Percentiles rank a stretch among this genome's conserved stretches.
These are phyloP conservation scores for Heliconius ethilla DNA, from an alignment of 2,888 invertebrate species.

Conservation along the genomic window DNA sequence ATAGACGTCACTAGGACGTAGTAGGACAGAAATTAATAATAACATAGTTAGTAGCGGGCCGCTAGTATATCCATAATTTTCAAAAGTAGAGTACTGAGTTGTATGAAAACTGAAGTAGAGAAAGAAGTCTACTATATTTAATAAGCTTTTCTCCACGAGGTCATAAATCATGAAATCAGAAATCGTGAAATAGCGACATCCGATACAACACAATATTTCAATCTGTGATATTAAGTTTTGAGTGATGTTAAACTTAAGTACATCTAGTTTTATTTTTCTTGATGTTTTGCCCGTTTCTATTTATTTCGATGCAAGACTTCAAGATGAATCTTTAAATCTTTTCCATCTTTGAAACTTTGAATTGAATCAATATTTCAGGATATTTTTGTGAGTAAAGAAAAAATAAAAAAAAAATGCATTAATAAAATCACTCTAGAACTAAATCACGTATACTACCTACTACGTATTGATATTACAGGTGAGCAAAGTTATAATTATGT, in stretches of 20 bases:
- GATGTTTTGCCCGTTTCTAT: not conserved
- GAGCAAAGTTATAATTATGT: too few species aligned
- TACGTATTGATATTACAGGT: too few species aligned
- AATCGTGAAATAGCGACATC: not conserved
- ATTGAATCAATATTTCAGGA: constrained; percentile 4
- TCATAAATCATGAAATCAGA: not conserved
- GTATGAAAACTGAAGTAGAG: not conserved
- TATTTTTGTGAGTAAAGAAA: not conserved
- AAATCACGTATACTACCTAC: not conserved
- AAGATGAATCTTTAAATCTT: constrained; percentile 4
- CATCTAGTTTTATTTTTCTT: not conserved
- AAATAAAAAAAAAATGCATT: too few species aligned
- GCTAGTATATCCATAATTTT: too few species aligned
- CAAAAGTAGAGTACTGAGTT: not conserved
- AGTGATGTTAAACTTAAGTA: not conserved
- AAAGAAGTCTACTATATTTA: not conserved
- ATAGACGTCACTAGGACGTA: too few species aligned
- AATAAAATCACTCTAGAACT: not conserved
- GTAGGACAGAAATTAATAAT: too few species aligned
- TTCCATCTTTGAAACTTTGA: not conserved
- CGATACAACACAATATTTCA: not conserved
- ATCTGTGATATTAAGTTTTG: not conserved
- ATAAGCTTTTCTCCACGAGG: not conserved
- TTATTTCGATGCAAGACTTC: not conserved
- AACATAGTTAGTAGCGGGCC: too few species aligned